These are phyloP conservation scores for Melitaea athalia DNA, from an alignment of 2,888 invertebrate genomes.

Conservation along the genomic window DNA sequence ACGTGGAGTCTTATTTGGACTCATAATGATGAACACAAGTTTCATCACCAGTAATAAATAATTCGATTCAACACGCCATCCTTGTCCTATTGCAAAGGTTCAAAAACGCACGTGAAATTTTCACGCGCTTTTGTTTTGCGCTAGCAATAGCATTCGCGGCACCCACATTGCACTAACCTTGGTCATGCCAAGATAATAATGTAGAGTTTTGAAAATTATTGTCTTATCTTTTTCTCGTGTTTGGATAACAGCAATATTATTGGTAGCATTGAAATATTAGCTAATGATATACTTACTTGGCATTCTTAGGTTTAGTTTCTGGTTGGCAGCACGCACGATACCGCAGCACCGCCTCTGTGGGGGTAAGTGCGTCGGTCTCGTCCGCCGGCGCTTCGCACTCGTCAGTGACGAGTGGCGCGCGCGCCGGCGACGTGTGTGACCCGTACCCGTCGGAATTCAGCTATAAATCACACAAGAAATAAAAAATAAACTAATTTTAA, in stretches of 20 bases:
- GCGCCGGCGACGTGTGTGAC: conserved; percentile 92
- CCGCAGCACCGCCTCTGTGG: conserved; percentile 67
- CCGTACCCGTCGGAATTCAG: conserved; percentile 94
- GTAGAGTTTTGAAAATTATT: too few relatives aligned
- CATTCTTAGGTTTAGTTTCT: conserved; percentile 89
- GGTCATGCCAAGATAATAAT: too few relatives aligned
- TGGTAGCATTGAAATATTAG: background rate
- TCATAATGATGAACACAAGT: too few relatives aligned
- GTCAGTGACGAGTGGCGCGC: conserved; percentile 89
- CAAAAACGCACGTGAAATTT: too few relatives aligned
- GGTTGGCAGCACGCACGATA: conserved; percentile 77
- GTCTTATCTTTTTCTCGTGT: background rate
- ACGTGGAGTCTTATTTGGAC: too few relatives aligned
- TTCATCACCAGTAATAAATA: too few relatives aligned
- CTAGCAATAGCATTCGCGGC: too few relatives aligned
- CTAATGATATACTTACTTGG: conserved; percentile 87
- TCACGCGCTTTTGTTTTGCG: too few relatives aligned
- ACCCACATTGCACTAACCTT: too few relatives aligned
- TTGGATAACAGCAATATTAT: background rate
- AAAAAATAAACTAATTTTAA: background rate
- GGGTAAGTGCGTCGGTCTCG: conserved; percentile 84
- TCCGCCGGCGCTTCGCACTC: conserved; percentile 87
- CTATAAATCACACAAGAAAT: conserved; percentile 67
- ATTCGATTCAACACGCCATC: too few relatives aligned
- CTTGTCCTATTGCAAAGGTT: too few relatives aligned